A percentile compares a stretch with the other conserved stretches of the same genome.
These are phyloP conservation scores for Caprella mutica DNA, from an alignment of 2,888 invertebrate genomes.

Conservation along the genomic window DNA sequence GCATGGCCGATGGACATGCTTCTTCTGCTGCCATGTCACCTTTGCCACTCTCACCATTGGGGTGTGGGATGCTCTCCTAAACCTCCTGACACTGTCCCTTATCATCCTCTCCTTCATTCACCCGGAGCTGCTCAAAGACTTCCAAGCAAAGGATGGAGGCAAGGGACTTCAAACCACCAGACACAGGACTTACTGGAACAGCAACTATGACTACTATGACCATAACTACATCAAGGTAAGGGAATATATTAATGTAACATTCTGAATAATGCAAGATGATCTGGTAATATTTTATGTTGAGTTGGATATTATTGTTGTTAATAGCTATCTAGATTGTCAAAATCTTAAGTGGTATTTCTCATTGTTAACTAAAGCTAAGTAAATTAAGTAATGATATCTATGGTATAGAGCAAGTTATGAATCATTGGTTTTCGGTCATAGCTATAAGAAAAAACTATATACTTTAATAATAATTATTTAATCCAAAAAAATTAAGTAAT, in stretches of 20 bases:
- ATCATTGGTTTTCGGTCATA: too few species aligned
- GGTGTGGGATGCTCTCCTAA: slow-evolving; percentile 70
- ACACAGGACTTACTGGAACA: background rate
- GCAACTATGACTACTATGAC: background rate
- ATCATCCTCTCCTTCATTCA: slow-evolving; percentile 62
- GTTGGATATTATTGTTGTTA: too few species aligned
- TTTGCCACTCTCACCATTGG: slow-evolving; percentile 70
- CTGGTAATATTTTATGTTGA: too few species aligned
- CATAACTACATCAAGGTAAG: background rate
- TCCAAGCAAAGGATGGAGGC: background rate
- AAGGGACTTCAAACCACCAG: background rate
- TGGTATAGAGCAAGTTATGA: too few species aligned
- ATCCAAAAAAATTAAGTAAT: too few species aligned
- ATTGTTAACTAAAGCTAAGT: too few species aligned
- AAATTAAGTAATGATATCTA: too few species aligned
- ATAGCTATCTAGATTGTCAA: too few species aligned
- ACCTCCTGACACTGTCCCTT: slow-evolving; percentile 60
- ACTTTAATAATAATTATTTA: too few species aligned
- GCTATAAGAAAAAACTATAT: too few species aligned
- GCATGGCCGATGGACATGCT: slow-evolving; percentile 30
- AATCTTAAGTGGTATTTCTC: too few species aligned
- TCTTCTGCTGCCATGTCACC: slow-evolving; percentile 61
- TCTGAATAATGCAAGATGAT: background rate
- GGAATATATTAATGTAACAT: background rate
- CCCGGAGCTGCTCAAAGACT: slow-evolving; percentile 52